These are phyloP conservation scores for Oreohelix idahoensis DNA, from an alignment of 1,140 invertebrate species.

Conservation along the genomic window DNA sequence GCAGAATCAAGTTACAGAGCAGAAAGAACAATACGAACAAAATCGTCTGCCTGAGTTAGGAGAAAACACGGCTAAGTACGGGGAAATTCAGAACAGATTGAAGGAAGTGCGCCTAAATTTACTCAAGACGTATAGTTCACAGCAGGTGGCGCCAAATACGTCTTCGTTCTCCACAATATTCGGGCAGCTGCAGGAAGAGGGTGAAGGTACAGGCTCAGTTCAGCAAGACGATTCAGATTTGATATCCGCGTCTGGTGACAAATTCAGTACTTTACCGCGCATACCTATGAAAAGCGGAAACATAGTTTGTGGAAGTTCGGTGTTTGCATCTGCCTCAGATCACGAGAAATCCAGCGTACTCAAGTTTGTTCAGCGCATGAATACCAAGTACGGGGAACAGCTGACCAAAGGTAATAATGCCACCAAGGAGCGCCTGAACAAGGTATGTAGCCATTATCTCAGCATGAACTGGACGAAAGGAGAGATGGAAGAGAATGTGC, in stretches of 20 bases:
- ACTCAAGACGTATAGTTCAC: not conserved
- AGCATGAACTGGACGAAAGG: not conserved
- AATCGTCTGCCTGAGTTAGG: not conserved
- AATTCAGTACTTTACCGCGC: not conserved
- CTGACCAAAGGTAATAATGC: not conserved
- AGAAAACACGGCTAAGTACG: not conserved
- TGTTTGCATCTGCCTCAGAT: not conserved
- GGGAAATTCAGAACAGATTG: not conserved
- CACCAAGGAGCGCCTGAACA: slow-evolving; percentile 4
- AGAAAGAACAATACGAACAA: not conserved
- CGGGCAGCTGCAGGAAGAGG: not conserved
- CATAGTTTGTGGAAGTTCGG: not conserved
- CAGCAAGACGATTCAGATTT: not conserved
- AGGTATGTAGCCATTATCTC: not conserved
- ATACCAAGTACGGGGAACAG: slow-evolving; percentile 10
- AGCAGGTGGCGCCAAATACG: not conserved
- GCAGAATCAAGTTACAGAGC: not conserved
- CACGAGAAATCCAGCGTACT: not conserved
- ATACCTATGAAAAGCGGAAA: not conserved
- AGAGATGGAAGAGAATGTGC: not conserved
- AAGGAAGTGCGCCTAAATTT: not conserved
- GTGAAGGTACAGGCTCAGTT: not conserved
- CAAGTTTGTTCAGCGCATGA: not conserved
- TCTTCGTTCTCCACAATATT: not conserved
- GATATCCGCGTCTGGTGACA: not conserved